Evolutionary conservation across 1,140 invertebrate genomes (phyloP).

Genomic region (Druon quercuslanigerum): DNA sequence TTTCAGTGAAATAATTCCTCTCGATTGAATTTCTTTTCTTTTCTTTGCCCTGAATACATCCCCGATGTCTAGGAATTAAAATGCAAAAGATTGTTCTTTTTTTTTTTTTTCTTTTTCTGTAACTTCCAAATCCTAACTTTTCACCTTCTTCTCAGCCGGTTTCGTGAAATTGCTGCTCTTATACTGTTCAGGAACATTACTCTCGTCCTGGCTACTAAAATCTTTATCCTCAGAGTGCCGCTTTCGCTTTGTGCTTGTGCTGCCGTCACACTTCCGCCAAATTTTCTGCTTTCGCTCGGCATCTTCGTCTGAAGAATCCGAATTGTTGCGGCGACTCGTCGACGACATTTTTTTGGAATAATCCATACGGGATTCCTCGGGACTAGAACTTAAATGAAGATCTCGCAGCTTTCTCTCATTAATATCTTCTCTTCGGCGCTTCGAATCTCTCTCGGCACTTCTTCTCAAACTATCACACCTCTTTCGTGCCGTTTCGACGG

Average conservation of each 20-base stretch:
- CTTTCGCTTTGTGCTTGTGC: neutral
- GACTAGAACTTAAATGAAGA: neutral
- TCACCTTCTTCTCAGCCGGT: neutral
- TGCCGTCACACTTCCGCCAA: neutral
- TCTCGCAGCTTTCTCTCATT: too few relatives aligned
- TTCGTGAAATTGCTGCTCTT: constrained; percentile 5
- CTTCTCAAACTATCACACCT: neutral
- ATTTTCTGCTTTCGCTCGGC: neutral
- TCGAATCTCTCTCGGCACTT: neutral
- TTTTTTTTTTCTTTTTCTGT: neutral
- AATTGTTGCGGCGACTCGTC: neutral
- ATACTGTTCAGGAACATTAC: constrained; percentile 25
- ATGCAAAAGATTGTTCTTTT: neutral
- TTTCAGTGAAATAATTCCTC: neutral
- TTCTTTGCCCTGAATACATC: neutral
- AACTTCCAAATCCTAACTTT: constrained; percentile 4
- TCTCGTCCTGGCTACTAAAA: neutral
- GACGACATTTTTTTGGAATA: neutral
- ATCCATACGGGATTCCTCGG: neutral
- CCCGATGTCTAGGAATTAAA: neutral
- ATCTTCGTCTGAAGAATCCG: neutral
- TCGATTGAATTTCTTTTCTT: neutral
- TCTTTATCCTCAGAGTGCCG: neutral
- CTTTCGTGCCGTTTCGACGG: neutral
- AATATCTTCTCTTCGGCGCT: neutral